Percentiles rank a stretch among this genome's conserved stretches.
phyloP scores from a whole-genome alignment of 2,888 invertebrate genomes.

The Dicranocentrus wangi region DNA sequence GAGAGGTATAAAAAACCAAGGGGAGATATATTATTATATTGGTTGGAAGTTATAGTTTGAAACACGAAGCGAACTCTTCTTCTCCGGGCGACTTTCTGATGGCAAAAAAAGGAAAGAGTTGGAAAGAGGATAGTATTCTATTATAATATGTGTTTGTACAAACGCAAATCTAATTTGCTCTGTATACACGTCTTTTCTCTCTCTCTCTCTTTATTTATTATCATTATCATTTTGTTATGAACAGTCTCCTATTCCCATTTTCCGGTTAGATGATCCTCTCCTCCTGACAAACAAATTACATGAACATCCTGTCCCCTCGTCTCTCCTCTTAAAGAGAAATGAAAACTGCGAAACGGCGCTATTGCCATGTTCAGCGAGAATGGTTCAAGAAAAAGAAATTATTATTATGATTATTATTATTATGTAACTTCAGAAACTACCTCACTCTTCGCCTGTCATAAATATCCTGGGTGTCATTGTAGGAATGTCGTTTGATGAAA shows the following conservation, averaged over 20 bases:
- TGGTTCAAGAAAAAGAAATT: background rate
- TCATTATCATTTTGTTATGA: background rate
- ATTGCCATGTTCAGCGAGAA: no score
- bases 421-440: no score
- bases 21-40: no score
- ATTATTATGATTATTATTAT: no score
- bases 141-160: no score
- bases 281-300: slow-evolving; percentile 21
- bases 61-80: no score
- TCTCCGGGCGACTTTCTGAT: no score
- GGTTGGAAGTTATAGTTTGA: no score
- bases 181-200: background rate
- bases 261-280: slow-evolving; percentile 47
- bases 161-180: slow-evolving; percentile 7
- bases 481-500: slow-evolving; percentile 51
- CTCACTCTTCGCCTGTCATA: slow-evolving; percentile 29
- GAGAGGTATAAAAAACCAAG: no score
- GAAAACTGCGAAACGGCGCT: no score
- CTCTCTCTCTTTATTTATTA: background rate
- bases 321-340: slow-evolving; percentile 10
- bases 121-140: no score
- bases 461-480: slow-evolving; percentile 50
- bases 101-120: no score
- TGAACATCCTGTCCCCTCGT: slow-evolving; percentile 43
- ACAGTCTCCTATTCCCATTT: slow-evolving; percentile 37